Percentiles rank a stretch among this genome's conserved stretches.
Conservation (phyloP, 2,797 vertebrate genomes). For the Lithobates pipiens region DNA sequence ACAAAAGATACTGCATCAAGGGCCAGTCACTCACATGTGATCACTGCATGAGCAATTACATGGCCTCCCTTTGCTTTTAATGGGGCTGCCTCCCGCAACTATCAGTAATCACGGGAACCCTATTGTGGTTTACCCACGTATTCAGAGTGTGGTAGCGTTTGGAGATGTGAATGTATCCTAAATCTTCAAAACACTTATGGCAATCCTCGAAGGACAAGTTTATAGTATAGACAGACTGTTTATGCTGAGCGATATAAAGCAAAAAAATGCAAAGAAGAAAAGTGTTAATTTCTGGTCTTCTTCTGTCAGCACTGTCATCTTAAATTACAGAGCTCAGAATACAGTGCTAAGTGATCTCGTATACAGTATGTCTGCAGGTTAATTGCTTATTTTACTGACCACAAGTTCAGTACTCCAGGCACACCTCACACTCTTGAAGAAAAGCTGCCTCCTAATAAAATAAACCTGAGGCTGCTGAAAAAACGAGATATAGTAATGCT, state of each 20-base stretch:
- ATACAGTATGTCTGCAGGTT: constrained; percentile 34
- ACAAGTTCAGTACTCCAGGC: constrained; percentile 33
- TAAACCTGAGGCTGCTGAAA: neutral
- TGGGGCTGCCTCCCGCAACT: too few species aligned
- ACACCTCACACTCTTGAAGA: neutral
- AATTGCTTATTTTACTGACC: constrained; percentile 48
- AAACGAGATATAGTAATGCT: neutral
- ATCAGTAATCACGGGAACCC: too few species aligned
- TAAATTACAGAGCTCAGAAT: constrained; percentile 38
- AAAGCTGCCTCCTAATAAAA: constrained; percentile 1
- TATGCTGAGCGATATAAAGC: neutral
- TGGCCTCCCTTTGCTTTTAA: too few species aligned
- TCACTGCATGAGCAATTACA: too few species aligned
- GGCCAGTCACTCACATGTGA: too few species aligned
- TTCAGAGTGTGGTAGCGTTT: too few species aligned
- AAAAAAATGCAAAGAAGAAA: neutral
- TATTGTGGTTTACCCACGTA: too few species aligned
- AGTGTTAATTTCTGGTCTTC: constrained; percentile 13
- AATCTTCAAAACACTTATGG: neutral
- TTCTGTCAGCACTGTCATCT: constrained; percentile 10
- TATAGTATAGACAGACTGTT: neutral
- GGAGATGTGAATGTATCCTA: too few species aligned
- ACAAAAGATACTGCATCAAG: too few species aligned
- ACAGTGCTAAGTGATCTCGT: constrained; percentile 28
- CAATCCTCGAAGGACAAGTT: neutral